Evolutionary conservation across 2,888 invertebrate genomes (phyloP).

Genomic region (Geophilus truncorum): DNA sequence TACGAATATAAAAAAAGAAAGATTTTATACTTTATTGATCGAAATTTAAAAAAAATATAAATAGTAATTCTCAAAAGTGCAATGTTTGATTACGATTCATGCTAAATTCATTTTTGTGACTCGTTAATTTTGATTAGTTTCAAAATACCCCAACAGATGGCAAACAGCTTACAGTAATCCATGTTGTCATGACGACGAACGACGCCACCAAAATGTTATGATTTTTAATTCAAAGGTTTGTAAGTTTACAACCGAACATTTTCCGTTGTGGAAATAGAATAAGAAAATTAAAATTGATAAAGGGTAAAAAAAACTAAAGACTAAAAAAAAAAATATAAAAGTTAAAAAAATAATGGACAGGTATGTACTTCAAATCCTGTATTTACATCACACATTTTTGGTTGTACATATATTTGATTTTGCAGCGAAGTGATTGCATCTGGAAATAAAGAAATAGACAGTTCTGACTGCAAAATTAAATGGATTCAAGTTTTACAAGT

Average conservation of each 20-base stretch:
- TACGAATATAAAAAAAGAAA: no score
- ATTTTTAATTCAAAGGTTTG: not conserved
- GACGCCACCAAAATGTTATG: not conserved
- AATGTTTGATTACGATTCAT: no score
- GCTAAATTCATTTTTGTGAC: no score
- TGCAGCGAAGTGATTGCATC: not conserved
- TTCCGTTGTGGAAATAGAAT: not conserved
- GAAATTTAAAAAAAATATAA: no score
- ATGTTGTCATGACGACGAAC: not conserved
- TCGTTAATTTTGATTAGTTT: no score
- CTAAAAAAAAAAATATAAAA: not conserved
- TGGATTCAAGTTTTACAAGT: constrained; percentile 25
- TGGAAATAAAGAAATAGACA: not conserved
- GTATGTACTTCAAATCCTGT: not conserved
- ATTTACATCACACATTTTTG: not conserved
- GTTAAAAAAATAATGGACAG: not conserved
- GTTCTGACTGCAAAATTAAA: constrained; percentile 1
- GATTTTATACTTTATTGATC: no score
- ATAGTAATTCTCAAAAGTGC: no score
- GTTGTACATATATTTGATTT: not conserved
- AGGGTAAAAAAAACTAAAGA: not conserved
- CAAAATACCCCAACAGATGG: no score
- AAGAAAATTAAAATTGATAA: not conserved
- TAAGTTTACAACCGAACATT: not conserved
- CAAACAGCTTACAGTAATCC: no score